These are phyloP conservation scores for Pygmarrhopalites habei DNA, from an alignment of 1,140 invertebrate genomes.

Conservation along the genomic window DNA sequence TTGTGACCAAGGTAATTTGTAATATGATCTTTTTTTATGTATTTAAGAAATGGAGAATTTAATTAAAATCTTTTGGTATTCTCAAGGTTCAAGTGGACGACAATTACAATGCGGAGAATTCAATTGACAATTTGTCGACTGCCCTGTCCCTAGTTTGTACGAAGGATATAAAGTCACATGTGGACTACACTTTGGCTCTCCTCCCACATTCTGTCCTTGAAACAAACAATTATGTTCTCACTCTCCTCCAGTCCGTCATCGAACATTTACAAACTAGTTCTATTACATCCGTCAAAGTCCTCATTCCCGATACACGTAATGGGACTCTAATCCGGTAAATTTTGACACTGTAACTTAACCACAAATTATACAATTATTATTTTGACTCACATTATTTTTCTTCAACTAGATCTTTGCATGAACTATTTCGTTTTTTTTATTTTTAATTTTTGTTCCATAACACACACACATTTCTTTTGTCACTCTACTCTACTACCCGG, in stretches of 20 bases:
- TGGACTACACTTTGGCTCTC: constrained; percentile 36
- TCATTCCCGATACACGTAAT: constrained; percentile 39
- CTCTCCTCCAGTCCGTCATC: constrained; percentile 33
- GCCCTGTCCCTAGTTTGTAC: constrained; percentile 29
- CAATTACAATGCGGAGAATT: constrained; percentile 36
- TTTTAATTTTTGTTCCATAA: too few relatives aligned
- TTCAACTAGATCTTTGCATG: too few relatives aligned
- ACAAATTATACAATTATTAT: neutral
- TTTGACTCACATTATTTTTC: neutral
- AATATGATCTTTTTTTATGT: too few relatives aligned
- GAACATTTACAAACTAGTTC: constrained; percentile 15
- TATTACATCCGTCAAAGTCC: constrained; percentile 31
- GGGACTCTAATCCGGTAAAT: constrained; percentile 37
- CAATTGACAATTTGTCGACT: constrained; percentile 32
- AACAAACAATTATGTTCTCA: constrained; percentile 37
- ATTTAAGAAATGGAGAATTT: too few relatives aligned
- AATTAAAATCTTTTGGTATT: constrained; percentile 10
- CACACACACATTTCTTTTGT: too few relatives aligned
- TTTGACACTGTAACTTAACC: too few relatives aligned
- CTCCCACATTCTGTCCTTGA: constrained; percentile 32
- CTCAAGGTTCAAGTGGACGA: constrained; percentile 38
- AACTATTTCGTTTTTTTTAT: too few relatives aligned
- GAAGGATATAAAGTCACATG: constrained; percentile 30
- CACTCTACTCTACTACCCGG: too few relatives aligned
- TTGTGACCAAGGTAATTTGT: constrained; percentile 34